A percentile compares a stretch with the other conserved stretches of the same genome.
phyloP scores from a whole-genome alignment of 2,797 vertebrate species.

The Pagetopsis macropterus region DNA sequence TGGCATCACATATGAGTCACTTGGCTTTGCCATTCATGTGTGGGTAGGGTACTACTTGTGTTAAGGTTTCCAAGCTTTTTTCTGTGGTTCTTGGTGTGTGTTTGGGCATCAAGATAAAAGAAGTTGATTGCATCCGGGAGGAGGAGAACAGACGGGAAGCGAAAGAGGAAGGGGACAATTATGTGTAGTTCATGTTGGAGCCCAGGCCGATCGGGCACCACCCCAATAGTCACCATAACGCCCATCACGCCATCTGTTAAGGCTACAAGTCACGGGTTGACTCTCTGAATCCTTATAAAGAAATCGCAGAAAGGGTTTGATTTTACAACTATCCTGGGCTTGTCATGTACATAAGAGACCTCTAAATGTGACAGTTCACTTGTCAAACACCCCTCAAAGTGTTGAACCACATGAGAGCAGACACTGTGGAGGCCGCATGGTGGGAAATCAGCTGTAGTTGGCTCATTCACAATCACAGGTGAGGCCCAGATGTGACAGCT shows the following conservation, averaged over 20 bases:
- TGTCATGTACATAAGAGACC: not conserved
- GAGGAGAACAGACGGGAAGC: slow-evolving; percentile 60
- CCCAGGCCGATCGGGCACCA: slow-evolving; percentile 34
- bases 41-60: slow-evolving; percentile 2
- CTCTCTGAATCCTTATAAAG: slow-evolving; percentile 12
- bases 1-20: slow-evolving; percentile 35
- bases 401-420: not conserved
- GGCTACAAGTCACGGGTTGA: slow-evolving; percentile 10
- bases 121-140: slow-evolving; percentile 56
- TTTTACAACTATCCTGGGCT: not conserved
- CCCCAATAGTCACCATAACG: slow-evolving; percentile 34
- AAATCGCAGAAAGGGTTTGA: not conserved
- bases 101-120: slow-evolving; percentile 69
- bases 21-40: slow-evolving; percentile 35
- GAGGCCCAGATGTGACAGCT: slow-evolving; percentile 30
- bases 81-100: slow-evolving; percentile 49
- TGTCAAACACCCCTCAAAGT: not conserved
- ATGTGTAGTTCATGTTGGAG: slow-evolving; percentile 53
- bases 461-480: slow-evolving; percentile 29
- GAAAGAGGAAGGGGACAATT: slow-evolving; percentile 71
- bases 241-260: slow-evolving; percentile 51
- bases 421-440: not conserved
- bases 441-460: not conserved
- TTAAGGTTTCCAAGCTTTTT: not conserved
- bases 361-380: slow-evolving; percentile 2